Evolutionary conservation across 2,113 vertebrate species (phyloP).

Genomic region (Leptobrachium leishanense): DNA sequence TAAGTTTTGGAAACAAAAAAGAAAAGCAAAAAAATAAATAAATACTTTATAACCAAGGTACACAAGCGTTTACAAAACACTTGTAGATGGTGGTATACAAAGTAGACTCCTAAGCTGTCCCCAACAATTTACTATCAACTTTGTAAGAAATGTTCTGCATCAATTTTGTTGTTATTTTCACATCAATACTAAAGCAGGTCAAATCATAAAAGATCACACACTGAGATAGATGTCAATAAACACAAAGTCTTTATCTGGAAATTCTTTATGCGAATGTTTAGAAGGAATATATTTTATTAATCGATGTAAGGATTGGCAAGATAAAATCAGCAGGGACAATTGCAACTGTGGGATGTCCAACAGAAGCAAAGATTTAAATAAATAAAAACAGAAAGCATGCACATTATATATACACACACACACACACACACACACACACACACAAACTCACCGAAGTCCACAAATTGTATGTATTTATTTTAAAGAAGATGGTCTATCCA

Average conservation of each 20-base stretch:
- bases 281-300: neutral
- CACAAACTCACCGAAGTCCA: too few species aligned
- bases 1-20: too few species aligned
- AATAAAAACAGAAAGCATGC: too few species aligned
- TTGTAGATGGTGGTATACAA: too few species aligned
- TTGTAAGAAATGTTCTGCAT: conserved; percentile 11
- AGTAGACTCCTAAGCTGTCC: too few species aligned
- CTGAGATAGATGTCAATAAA: neutral
- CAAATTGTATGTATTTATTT: too few species aligned
- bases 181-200: neutral
- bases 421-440: too few species aligned
- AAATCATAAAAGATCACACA: neutral
- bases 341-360: neutral
- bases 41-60: neutral
- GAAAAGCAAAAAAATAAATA: too few species aligned
- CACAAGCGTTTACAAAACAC: conserved; percentile 11
- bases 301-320: neutral
- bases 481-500: too few species aligned
- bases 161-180: conserved; percentile 1
- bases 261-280: neutral
- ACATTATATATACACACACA: too few species aligned
- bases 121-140: neutral
- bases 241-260: neutral
- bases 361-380: too few species aligned
- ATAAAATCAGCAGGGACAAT: neutral